Evolutionary conservation across 2,113 vertebrate species (phyloP).

Genomic region (Amphilophus citrinellus): DNA sequence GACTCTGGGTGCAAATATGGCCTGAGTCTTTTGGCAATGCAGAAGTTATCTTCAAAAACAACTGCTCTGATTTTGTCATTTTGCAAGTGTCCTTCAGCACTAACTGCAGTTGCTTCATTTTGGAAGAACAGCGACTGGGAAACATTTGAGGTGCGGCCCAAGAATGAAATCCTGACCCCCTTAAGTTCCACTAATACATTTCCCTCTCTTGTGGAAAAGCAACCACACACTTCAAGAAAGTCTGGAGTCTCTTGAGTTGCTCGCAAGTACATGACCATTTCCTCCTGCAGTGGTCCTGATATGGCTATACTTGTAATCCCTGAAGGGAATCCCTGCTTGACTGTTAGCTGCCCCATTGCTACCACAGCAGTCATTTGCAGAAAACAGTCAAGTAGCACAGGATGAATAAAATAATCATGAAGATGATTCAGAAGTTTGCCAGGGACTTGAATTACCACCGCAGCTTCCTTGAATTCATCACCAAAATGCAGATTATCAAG

Average conservation of each 20-base stretch:
- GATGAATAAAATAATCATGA: constrained; percentile 85
- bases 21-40: constrained; percentile 80
- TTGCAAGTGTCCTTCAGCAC: neutral
- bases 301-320: constrained; percentile 82
- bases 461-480: constrained; percentile 85
- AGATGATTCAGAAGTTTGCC: constrained; percentile 74
- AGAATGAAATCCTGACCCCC: constrained; percentile 79
- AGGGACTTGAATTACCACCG: constrained; percentile 81
- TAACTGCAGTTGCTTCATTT: constrained; percentile 75
- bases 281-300: constrained; percentile 78
- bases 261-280: constrained; percentile 88
- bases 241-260: constrained; percentile 74
- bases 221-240: constrained; percentile 86
- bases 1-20: constrained; percentile 81
- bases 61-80: constrained; percentile 75
- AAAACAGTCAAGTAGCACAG: constrained; percentile 87
- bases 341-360: constrained; percentile 45
- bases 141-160: constrained; percentile 61
- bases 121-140: constrained; percentile 83
- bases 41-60: constrained; percentile 86
- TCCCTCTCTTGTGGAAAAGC: constrained; percentile 83
- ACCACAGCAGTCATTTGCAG: constrained; percentile 85
- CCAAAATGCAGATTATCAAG: constrained; percentile 82
- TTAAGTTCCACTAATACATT: constrained; percentile 84
- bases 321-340: constrained; percentile 82